Percentiles rank a stretch among this genome's conserved stretches.
These are phyloP conservation scores for Conger conger DNA, from an alignment of 2,113 vertebrate genomes.

Conservation along the genomic window DNA sequence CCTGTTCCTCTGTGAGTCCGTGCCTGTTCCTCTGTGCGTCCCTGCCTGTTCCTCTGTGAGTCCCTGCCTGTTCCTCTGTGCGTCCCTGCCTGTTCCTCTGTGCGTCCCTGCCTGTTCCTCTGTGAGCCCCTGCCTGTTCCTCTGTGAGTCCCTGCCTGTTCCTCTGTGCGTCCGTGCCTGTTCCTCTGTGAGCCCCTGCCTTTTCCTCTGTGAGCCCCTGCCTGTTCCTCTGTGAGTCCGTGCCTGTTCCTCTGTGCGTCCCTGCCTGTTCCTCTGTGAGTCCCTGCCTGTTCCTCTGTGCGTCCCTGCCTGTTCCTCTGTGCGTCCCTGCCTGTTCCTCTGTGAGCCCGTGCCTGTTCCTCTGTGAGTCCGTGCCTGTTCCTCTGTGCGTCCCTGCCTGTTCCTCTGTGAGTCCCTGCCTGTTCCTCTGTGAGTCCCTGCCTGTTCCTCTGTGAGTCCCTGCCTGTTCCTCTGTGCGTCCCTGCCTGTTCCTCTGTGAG, in stretches of 20 bases:
- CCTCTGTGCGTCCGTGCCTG: slow-evolving; percentile 3
- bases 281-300: too few relatives aligned
- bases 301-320: slow-evolving; percentile 13
- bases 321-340: too few relatives aligned
- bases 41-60: slow-evolving; percentile 11
- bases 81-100: slow-evolving; percentile 13
- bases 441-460: slow-evolving; percentile 2
- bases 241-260: slow-evolving; percentile 7
- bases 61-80: too few relatives aligned
- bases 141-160: too few relatives aligned
- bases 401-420: too few relatives aligned
- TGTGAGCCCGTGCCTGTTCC: slow-evolving; percentile 2
- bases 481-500: slow-evolving; percentile 11
- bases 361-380: too few relatives aligned
- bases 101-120: too few relatives aligned
- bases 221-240: slow-evolving; percentile 2
- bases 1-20: slow-evolving; percentile 2
- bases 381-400: slow-evolving; percentile 5
- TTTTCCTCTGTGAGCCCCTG: slow-evolving; percentile 12
- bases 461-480: slow-evolving; percentile 7
- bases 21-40: slow-evolving; percentile 7
- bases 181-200: too few relatives aligned
- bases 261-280: slow-evolving; percentile 11
- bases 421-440: slow-evolving; percentile 13
- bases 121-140: slow-evolving; percentile 4